Evolutionary conservation across 1,140 invertebrate genomes (phyloP).

Genomic region (Plodia interpunctella): DNA sequence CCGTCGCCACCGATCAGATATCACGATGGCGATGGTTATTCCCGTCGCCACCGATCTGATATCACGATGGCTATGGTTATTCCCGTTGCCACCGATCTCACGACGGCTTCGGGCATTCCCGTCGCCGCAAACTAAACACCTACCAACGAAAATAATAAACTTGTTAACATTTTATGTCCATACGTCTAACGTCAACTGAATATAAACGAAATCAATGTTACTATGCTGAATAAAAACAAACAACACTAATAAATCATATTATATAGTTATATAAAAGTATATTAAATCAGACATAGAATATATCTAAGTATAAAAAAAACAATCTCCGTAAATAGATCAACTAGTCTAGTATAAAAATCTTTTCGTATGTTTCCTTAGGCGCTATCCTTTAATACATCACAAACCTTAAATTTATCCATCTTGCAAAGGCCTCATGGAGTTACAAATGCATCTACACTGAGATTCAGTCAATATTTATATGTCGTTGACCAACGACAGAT

Average conservation of each 20-base stretch:
- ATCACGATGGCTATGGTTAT: too few species aligned
- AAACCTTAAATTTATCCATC: constrained; percentile 76
- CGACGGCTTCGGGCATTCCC: constrained; percentile 22
- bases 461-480: constrained; percentile 78
- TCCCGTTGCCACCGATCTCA: constrained; percentile 63
- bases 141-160: constrained; percentile 72
- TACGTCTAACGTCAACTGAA: constrained; percentile 55
- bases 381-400: constrained; percentile 78
- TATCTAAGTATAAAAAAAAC: constrained; percentile 79
- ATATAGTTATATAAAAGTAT: constrained; percentile 71
- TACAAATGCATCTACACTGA: constrained; percentile 78
- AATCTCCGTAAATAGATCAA: constrained; percentile 78
- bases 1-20: too few species aligned
- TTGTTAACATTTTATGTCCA: constrained; percentile 54
- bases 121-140: constrained; percentile 60
- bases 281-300: constrained; percentile 78
- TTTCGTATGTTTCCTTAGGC: constrained; percentile 78
- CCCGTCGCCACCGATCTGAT: too few species aligned
- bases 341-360: constrained; percentile 78
- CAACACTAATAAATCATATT: constrained; percentile 78
- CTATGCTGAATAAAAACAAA: constrained; percentile 77
- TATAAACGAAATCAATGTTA: constrained; percentile 64
- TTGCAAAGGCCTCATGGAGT: constrained; percentile 77
- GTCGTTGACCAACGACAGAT: constrained; percentile 76
- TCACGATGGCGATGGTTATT: too few species aligned